Conservation (phyloP, 1,140 invertebrate species). For the Tetranychus cinnabarinus region DNA sequence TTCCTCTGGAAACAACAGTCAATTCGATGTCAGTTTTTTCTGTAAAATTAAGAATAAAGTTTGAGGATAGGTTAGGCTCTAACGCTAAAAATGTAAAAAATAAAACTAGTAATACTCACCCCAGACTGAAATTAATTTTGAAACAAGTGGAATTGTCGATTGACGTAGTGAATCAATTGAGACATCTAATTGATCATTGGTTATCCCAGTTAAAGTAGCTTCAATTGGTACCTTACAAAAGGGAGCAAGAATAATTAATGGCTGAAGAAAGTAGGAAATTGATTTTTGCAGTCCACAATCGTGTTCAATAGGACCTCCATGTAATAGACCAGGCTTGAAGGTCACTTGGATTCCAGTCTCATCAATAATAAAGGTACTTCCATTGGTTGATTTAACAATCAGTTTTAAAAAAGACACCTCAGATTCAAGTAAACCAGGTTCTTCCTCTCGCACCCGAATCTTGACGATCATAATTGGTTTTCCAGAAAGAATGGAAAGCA, state of each 20-base stretch:
- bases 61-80: background rate
- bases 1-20: slow-evolving; percentile 58
- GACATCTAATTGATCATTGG: slow-evolving; percentile 42
- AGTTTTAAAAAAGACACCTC: slow-evolving; percentile 75
- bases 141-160: slow-evolving; percentile 48
- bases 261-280: slow-evolving; percentile 79
- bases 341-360: slow-evolving; percentile 67
- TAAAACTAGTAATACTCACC: background rate
- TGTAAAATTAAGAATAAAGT: background rate
- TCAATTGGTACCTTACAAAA: slow-evolving; percentile 78
- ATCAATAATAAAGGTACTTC: slow-evolving; percentile 64
- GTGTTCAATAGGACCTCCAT: slow-evolving; percentile 64
- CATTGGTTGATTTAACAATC: slow-evolving; percentile 82
- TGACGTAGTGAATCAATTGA: slow-evolving; percentile 56
- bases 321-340: slow-evolving; percentile 65
- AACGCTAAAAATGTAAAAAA: too few relatives aligned
- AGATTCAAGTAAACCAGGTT: slow-evolving; percentile 71
- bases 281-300: slow-evolving; percentile 56
- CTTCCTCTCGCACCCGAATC: slow-evolving; percentile 46
- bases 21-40: slow-evolving; percentile 33
- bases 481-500: slow-evolving; percentile 66
- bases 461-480: slow-evolving; percentile 62
- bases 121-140: slow-evolving; percentile 24
- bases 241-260: slow-evolving; percentile 59
- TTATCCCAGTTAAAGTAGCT: slow-evolving; percentile 59